Evolutionary conservation across 1,140 invertebrate species (phyloP), one percentile per base, ranked within the genome.

Genomic region (Platyscapa corneri): DNA sequence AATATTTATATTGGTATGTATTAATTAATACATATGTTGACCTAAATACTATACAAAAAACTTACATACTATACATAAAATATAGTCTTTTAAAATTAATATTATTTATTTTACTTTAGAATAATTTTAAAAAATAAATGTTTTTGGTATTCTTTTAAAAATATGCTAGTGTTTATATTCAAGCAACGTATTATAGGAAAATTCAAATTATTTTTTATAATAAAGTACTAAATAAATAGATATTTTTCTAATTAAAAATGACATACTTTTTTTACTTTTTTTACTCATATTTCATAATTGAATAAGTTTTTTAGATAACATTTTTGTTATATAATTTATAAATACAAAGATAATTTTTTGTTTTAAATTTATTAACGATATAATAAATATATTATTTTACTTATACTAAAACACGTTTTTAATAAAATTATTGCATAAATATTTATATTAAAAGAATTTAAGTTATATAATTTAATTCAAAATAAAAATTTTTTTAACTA

Each of bases 211-310:
- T 49, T 77, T 78, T 84, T 77, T 84, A 77, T 78, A 84, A 77
- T 65, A 23, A n/a, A 83, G 8, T 65, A 42, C 27, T 6, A 46
- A 65, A 18, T n/a, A 77, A 77, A 84, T 77, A 84, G 78, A 76
- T 84, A 83, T 83, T 83, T 82, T 82, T 82, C 81, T 82, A 83
- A 76, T 32, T 64, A n/a, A 74, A 83, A 10, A 30, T 8, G 46
- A 60, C 12, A 75, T 30, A 75, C 30, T 65, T 67, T 37, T 34
- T 83, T 70, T 70, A 14, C 3, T 8, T 46, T 16, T 30, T n/a
- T 65, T 46, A 53, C 2, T 16, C 2, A 27, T 27, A 60, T 65
- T 37, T 42, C 20, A 39, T 60, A 60, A 53, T 53, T 53, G 2
- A 18, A 53, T 53, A 53, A 53, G 2, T 16, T 53, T 53, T 53